A percentile compares a stretch with the other conserved stretches of the same genome.
Conservation (phyloP, 2,797 vertebrate genomes). For the Tenualosa thibaudeaui region DNA sequence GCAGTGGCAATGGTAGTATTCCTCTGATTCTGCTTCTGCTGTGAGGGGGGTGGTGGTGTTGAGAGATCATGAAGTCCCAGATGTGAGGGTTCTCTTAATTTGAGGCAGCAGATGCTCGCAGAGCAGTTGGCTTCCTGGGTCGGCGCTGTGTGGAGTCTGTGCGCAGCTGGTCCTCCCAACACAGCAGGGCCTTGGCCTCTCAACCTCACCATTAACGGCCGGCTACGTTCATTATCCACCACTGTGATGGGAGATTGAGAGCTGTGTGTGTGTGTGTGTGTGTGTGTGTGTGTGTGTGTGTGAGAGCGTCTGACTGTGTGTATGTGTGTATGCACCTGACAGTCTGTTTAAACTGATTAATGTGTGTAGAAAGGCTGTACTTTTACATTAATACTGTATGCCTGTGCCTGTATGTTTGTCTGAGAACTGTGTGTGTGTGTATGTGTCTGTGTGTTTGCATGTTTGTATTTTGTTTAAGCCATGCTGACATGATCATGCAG, state of each 20-base stretch:
- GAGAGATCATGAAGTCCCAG: not conserved
- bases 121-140: not conserved
- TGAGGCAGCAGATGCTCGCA: not conserved
- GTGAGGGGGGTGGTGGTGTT: not conserved
- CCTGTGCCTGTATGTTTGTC: conserved; percentile 16
- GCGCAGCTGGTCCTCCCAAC: conserved; percentile 19
- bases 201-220: conserved; percentile 37
- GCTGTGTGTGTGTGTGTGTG: conserved; percentile 7
- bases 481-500: not conserved
- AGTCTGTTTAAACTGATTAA: too few relatives aligned
- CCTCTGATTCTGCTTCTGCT: not conserved
- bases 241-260: not conserved
- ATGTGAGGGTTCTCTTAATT: not conserved
- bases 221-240: conserved; percentile 42
- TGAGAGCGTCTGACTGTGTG: not conserved
- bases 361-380: too few relatives aligned
- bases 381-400: not conserved
- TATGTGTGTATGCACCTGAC: not conserved
- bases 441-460: not conserved
- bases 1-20: not conserved
- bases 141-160: not conserved
- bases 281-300: conserved; percentile 29
- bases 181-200: conserved; percentile 35
- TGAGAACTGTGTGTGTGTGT: not conserved
- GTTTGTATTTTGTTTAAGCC: not conserved